Evolutionary conservation across 92 coral and sea anemone genomes (phyloP).

Genomic region (Anthopleura xanthogrammica): DNA sequence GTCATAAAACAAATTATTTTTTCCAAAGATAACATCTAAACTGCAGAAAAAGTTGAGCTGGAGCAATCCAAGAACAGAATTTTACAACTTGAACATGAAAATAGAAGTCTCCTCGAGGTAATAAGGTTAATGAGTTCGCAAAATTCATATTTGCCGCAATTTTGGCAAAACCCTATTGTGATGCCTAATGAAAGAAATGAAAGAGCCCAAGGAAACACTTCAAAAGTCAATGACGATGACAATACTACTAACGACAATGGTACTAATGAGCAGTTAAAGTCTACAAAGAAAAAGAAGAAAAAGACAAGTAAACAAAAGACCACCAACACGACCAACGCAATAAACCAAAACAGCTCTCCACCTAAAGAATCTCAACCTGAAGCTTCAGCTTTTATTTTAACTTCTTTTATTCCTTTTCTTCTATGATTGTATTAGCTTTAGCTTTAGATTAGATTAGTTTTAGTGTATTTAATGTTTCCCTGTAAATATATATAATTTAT

Average conservation of each 20-base stretch:
- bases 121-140: constrained; percentile 30
- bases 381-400: too few relatives aligned
- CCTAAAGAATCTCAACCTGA: neutral
- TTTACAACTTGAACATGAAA: constrained; percentile 29
- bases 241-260: neutral
- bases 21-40: constrained; percentile 20
- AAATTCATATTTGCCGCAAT: constrained; percentile 25
- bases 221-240: neutral
- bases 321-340: neutral
- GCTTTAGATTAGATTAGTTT: too few relatives aligned
- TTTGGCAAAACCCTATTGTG: neutral
- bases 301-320: neutral
- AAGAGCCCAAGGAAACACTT: neutral
- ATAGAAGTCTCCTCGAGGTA: constrained; percentile 27
- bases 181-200: neutral
- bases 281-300: constrained; percentile 2
- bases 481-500: too few relatives aligned
- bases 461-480: too few relatives aligned
- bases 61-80: constrained; percentile 31
- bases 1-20: neutral
- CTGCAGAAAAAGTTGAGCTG: constrained; percentile 28
- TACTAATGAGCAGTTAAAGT: neutral
- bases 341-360: neutral
- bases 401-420: too few relatives aligned
- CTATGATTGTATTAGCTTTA: too few relatives aligned